Evolutionary conservation across 2,113 vertebrate genomes (phyloP).

Genomic region (Cromileptes altivelis): DNA sequence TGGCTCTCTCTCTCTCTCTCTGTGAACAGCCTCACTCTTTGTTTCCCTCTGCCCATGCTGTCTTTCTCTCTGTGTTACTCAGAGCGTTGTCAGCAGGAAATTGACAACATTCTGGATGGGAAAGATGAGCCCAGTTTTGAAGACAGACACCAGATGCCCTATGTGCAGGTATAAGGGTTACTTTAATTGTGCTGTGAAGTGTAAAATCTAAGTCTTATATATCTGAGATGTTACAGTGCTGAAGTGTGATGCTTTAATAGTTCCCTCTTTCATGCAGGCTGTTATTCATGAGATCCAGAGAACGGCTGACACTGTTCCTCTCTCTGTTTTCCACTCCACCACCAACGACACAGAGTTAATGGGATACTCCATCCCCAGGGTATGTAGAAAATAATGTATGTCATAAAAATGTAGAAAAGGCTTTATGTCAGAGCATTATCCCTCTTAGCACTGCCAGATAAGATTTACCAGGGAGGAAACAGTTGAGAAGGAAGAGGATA

Average conservation of each 20-base stretch:
- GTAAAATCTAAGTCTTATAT: not conserved
- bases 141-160: constrained; percentile 59
- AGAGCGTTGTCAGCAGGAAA: constrained; percentile 62
- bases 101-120: constrained; percentile 39
- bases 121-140: constrained; percentile 45
- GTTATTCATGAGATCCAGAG: constrained; percentile 75
- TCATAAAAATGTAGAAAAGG: not conserved
- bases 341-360: constrained; percentile 61
- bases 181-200: not conserved
- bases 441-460: not conserved
- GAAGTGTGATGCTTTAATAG: not conserved
- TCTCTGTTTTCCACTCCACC: constrained; percentile 57
- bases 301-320: constrained; percentile 38
- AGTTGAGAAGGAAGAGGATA: not conserved
- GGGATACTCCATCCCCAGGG: constrained; percentile 70
- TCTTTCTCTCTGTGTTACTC: not conserved
- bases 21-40: not conserved
- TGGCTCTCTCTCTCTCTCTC: not conserved
- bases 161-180: constrained; percentile 38
- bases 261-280: constrained; percentile 51
- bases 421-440: not conserved
- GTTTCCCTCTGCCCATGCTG: not conserved
- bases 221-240: not conserved
- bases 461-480: not conserved
- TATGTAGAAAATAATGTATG: constrained; percentile 12